Base-by-base conservation (phyloP, 1,140 invertebrate genomes). In the Chrysomallon squamiferum region DNA sequence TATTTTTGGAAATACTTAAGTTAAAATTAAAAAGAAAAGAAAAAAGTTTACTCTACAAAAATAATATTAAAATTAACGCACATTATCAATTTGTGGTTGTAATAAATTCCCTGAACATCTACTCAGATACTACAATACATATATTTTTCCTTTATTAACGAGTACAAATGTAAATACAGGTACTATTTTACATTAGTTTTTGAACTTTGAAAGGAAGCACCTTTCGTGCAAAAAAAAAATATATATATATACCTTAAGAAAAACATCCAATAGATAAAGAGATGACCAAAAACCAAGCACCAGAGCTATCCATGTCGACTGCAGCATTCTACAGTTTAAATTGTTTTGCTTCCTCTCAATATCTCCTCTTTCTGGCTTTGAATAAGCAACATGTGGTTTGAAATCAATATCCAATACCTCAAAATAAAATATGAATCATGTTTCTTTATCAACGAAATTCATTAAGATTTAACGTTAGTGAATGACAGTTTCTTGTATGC, bases 231-330 rank as follows among this genome's bases (percentile, higher is more conserved):
- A n/a, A n/a, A n/a, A n/a, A n/a, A n/a, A n/a, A n/a, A n/a, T n/a
- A n/a, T n/a, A 47, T 35, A 59, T 13, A 33, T 29, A 45, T 69
- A 84, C 82, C 82, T 84, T 84, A n/a, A 84, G 65, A 73, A 83
- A 84, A 22, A 72, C 81, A 77, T 84, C 82, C 43, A 83, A 58
- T 9, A 84, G 69, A 66, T 84, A 84, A 15, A 84, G 68, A 33
- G 80, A 79, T 18, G 82, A 82, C 82, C 82, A 84, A 47, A 77
- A 78, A 47, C 80, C 81, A 50, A 84, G 61, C 27, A 84, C 62
- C 25, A 83, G 60, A 15, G 82, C 82, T 20, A 83, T 73, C 77
- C 77, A 78, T 66, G 77, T 78, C 41, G 81, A 75, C 45, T 79
- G 77, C 49, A 82, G 43, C 79, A 81, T 81, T 27, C 60, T 45